Evolutionary conservation across 2,888 invertebrate genomes (phyloP), one percentile per base, ranked within the genome.

Genomic region (Dryocosmus kuriphilus): DNA sequence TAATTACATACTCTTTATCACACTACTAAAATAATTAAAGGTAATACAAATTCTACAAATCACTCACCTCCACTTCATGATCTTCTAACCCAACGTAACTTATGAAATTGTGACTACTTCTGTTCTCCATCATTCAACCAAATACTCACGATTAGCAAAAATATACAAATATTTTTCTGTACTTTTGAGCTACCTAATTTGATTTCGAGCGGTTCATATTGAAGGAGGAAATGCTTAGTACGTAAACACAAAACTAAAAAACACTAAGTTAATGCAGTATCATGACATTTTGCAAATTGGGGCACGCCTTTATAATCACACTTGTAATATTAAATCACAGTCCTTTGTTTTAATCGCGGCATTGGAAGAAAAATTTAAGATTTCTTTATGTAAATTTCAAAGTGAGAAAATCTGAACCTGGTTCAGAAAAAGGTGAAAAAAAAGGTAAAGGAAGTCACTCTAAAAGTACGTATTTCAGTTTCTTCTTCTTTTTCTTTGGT

Each of bases 1-100:
- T 32, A 57, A 78, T 30, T 6, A 41, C 41, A 41, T 16, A 16
- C 6, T 30, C 7, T 35, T 30, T 65, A 24, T 22, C 24, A 46
- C 9, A 19, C 67, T 24, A 67, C 5, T 67, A 1, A 67, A 46
- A 30, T 62, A 19, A 73, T 61, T 14, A 41, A 55, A 14, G 8
- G 7, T 8, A 38, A 24, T 24, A 22, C 62, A 61, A 73, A 80
- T 80, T 77, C 65, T 76, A 35, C n/a, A 62, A 11, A 77, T n/a
- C 41, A 76, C 77, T 88, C 89, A 92, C 92, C 91, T 92, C 91
- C 86, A 91, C 87, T 79, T 92, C 92, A 80, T 91, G 89, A 79
- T 92, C 92, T 81, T 92, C 91, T 76, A 92, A 88, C 67, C 90
- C 92, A 27, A 92, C 91, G 80, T 92, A 92, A 81, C 92, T 92